Conservation (phyloP, 2,888 invertebrate genomes). For the Protophormia terraenovae region DNA sequence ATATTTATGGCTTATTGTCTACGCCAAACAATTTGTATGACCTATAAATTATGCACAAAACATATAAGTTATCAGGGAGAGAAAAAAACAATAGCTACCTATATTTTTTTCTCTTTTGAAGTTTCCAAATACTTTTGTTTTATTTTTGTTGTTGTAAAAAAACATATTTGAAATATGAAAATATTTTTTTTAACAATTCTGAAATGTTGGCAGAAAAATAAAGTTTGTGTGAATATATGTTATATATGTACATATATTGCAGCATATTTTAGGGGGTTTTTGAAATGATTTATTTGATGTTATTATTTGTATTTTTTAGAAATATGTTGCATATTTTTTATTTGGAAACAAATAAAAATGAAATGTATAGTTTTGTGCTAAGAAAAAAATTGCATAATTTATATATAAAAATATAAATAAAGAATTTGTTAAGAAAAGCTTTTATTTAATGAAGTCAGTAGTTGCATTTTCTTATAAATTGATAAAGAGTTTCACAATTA, state of each 20-base stretch:
- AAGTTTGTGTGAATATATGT: neutral
- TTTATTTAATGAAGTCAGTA: too few relatives aligned
- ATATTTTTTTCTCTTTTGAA: neutral
- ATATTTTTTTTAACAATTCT: neutral
- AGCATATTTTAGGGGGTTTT: neutral
- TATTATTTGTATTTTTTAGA: too few relatives aligned
- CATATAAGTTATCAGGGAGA: neutral
- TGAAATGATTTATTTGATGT: neutral
- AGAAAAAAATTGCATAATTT: too few relatives aligned
- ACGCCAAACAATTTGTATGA: neutral
- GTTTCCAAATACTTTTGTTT: too few relatives aligned
- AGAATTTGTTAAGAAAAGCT: too few relatives aligned
- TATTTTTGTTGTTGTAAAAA: neutral
- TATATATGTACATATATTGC: neutral
- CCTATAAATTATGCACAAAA: neutral
- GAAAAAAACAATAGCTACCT: neutral
- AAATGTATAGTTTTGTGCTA: too few relatives aligned
- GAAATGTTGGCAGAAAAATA: neutral
- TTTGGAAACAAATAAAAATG: neutral
- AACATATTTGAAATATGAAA: neutral
- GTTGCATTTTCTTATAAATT: too few relatives aligned
- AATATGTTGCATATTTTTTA: neutral
- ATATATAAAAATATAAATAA: too few relatives aligned
- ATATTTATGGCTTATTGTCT: neutral
- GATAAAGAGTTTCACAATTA: too few relatives aligned